Evolutionary conservation across 2,888 invertebrate genomes (phyloP).

Genomic region (Tenthredo scrophulariae): DNA sequence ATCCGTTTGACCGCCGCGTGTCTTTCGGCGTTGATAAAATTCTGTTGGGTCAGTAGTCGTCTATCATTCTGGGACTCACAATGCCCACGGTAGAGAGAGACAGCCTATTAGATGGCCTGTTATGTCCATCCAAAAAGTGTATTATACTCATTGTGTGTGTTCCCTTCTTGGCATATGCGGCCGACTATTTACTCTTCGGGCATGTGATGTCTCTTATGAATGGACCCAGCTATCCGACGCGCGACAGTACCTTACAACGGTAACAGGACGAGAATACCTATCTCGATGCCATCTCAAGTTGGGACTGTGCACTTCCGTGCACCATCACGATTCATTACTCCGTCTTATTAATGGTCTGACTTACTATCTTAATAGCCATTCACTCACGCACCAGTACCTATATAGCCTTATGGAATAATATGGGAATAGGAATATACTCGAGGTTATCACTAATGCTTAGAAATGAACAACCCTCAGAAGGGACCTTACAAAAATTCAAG

Average conservation of each 20-base stretch:
- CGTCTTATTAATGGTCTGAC: conserved; percentile 61
- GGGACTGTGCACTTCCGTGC: conserved; percentile 57
- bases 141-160: conserved; percentile 40
- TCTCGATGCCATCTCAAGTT: conserved; percentile 56
- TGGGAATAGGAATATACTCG: not conserved
- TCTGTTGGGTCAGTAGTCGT: conserved; percentile 47
- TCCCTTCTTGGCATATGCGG: not conserved
- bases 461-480: not conserved
- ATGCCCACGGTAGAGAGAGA: conserved; percentile 32
- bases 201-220: conserved; percentile 35
- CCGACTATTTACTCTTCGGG: conserved; percentile 8
- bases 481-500: not conserved
- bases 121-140: conserved; percentile 23
- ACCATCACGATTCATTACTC: conserved; percentile 62
- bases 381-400: conserved; percentile 17
- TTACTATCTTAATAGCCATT: conserved; percentile 59
- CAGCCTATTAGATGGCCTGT: not conserved
- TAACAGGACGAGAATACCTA: conserved; percentile 17
- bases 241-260: conserved; percentile 24
- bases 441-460: not conserved
- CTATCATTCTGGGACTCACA: conserved; percentile 52
- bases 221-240: conserved; percentile 21
- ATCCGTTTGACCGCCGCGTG: conserved; percentile 36
- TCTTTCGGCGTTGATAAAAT: conserved; percentile 52
- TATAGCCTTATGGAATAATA: not conserved